Evolutionary conservation across 2,113 vertebrate genomes (phyloP).

Genomic region (Camelus bactrianus): DNA sequence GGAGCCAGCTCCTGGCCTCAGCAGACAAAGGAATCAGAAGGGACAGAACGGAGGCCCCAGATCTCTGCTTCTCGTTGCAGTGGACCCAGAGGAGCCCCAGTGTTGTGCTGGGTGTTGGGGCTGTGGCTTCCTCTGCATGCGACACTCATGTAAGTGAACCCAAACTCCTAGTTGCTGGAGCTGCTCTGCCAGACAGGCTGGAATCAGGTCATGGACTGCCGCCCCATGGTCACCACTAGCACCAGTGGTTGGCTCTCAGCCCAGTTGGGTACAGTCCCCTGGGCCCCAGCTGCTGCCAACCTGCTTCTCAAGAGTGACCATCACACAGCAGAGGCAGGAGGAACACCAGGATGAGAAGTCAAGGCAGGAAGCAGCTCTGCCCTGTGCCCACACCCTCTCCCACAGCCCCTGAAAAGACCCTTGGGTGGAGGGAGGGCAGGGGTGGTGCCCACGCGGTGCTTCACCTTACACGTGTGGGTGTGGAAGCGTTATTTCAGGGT

Average conservation of each 20-base stretch:
- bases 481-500: neutral
- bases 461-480: neutral
- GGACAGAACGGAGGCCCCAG: slow-evolving; percentile 70
- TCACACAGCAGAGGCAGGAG: neutral
- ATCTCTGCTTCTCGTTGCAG: neutral
- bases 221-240: neutral
- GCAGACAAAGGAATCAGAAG: slow-evolving; percentile 74
- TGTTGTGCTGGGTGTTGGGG: neutral
- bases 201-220: neutral
- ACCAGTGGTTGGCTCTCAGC: neutral
- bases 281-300: neutral
- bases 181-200: neutral
- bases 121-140: neutral
- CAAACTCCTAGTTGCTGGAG: slow-evolving; percentile 85
- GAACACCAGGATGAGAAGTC: neutral
- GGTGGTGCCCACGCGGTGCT: too few relatives aligned
- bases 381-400: too few relatives aligned
- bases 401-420: neutral
- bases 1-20: neutral
- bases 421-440: rapidly evolving
- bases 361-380: neutral
- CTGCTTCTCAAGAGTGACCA: neutral
- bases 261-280: neutral
- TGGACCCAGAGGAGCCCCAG: neutral
- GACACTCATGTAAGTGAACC: slow-evolving; percentile 89